Evolutionary conservation across 2,797 vertebrate species (phyloP), one percentile per base, ranked within the genome.

Genomic region (Buceros bicornis): DNA sequence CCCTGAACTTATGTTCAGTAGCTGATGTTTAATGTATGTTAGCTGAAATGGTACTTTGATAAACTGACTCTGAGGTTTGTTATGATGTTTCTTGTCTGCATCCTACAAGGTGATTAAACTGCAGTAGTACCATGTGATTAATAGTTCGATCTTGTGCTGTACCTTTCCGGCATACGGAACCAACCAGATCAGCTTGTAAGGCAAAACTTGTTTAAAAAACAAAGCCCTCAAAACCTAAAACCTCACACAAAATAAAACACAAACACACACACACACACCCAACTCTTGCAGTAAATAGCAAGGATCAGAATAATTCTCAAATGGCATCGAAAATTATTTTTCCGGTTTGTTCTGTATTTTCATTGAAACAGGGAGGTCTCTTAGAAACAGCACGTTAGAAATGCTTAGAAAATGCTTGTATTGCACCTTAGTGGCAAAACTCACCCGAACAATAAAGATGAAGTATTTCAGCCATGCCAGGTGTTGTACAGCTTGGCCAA

Each of bases 41-140:
- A 72, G 47, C 83, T 81, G 85, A 88, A 95, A 70, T 56, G 26
- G 50, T 56, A 70, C 80, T 95, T 95, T 91, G 89, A 84, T 82
- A 94, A 94, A 83, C 76, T 69, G 79, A 33, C 72, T 93, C 76
- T 2, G 1, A 94, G 87, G 72, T 37, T 17, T 86, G 72, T 77
- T 88, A 51, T 56, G 87, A 88, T 51, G 42, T 70, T 86, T 48
- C 54, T 86, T 48, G 69, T 61, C 64, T 90, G 57, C 43, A 50
- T 88, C 65, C 57, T 83, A 10, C 50, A 78, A 35, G 0, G 4
- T 35, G 73, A 76, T 45, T 51, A 79, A 91, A 28, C 61, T 81
- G 51, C 51, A 67, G 21, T 11, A 65, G 51, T 6, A 13, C 25
- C 16, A 3, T 24, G 40, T 56, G 91, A 82, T 67, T 65, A 71